Evolutionary conservation across 2,113 vertebrate genomes (phyloP).

Genomic region (Oncorhynchus nerka): DNA sequence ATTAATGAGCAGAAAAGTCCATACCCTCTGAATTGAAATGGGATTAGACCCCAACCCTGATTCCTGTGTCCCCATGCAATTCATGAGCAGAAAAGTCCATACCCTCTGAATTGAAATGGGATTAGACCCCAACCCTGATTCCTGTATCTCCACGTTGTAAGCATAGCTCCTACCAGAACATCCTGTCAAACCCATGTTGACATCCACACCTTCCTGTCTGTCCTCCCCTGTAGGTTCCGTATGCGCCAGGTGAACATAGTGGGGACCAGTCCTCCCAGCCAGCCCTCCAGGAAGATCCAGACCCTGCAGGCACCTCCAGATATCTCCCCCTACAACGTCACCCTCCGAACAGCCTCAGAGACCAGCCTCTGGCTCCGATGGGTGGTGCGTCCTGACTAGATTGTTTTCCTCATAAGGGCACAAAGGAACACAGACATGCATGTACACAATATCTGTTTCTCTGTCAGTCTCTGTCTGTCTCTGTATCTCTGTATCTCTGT

Average conservation of each 20-base stretch:
- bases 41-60: too few species aligned
- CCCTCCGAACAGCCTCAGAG: slow-evolving; percentile 92
- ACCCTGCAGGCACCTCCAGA: slow-evolving; percentile 93
- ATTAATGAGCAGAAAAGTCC: too few species aligned
- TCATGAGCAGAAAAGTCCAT: too few species aligned
- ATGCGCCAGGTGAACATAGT: slow-evolving; percentile 97
- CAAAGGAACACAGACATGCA: not conserved
- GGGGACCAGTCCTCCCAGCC: slow-evolving; percentile 91
- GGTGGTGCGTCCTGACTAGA: slow-evolving; percentile 79
- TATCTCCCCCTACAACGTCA: slow-evolving; percentile 85
- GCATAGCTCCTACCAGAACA: not conserved
- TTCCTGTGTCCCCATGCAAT: too few species aligned
- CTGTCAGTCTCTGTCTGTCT: too few species aligned
- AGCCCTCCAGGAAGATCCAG: slow-evolving; percentile 92
- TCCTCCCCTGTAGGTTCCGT: slow-evolving; percentile 79
- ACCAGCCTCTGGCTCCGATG: slow-evolving; percentile 98
- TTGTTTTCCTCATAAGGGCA: too few species aligned
- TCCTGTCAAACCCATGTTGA: not conserved
- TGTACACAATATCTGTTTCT: too few species aligned
- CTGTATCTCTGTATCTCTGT: too few species aligned
- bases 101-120: too few species aligned
- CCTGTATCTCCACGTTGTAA: too few species aligned
- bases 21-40: too few species aligned
- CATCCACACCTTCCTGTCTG: not conserved
- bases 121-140: too few species aligned